Conservation (phyloP, 2,113 vertebrate genomes). For the Tyto alba region DNA sequence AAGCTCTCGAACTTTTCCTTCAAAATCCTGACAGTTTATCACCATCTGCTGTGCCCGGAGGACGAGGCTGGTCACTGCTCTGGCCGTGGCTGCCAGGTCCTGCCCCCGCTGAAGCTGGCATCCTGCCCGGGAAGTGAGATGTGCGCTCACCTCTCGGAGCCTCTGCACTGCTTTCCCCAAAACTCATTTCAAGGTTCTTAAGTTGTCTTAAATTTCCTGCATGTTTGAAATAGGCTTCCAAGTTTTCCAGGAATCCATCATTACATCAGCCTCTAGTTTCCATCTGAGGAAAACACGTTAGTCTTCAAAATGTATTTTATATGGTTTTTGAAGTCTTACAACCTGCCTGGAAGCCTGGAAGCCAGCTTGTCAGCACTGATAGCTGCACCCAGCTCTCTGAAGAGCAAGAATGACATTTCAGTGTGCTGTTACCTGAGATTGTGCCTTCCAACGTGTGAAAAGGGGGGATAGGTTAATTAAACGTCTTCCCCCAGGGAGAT, state of each 20-base stretch:
- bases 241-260: not conserved
- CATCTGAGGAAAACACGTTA: accelerated
- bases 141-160: accelerated
- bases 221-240: not conserved
- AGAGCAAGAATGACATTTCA: not conserved
- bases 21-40: no score
- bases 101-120: not conserved
- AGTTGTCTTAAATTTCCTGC: not conserved
- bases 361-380: not conserved
- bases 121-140: not conserved
- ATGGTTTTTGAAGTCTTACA: not conserved
- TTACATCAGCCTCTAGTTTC: not conserved
- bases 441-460: not conserved
- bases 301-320: not conserved
- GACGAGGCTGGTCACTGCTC: not conserved
- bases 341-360: not conserved
- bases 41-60: no score
- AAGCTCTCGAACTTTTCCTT: not conserved
- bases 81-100: accelerated
- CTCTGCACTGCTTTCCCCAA: not conserved
- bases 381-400: not conserved
- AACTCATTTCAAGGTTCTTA: not conserved
- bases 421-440: accelerated
- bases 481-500: accelerated
- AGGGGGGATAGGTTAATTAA: no score